Percentiles rank a stretch among this genome's conserved stretches.
Evolutionary conservation across 2,888 invertebrate species (phyloP).

Genomic region (Torymus auratus): DNA sequence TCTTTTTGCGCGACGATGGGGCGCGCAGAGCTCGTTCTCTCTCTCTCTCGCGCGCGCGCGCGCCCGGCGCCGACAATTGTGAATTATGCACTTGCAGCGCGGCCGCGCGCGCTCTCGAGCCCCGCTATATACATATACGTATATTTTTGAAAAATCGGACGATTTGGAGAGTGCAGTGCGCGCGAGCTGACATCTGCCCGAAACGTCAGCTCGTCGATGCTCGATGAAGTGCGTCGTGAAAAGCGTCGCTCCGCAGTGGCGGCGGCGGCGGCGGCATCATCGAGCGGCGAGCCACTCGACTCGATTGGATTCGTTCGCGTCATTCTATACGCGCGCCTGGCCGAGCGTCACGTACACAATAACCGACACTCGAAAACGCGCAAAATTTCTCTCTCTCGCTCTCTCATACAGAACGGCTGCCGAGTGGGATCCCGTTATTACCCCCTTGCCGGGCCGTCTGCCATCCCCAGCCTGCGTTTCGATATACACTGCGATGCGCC

Average conservation of each 20-base stretch:
- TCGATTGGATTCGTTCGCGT: slow-evolving; percentile 58
- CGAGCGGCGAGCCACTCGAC: slow-evolving; percentile 50
- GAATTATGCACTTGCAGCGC: slow-evolving; percentile 39
- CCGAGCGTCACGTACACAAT: slow-evolving; percentile 51
- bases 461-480: slow-evolving; percentile 20
- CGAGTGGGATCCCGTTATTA: slow-evolving; percentile 10
- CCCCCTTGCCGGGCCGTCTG: not conserved
- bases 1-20: slow-evolving; percentile 38
- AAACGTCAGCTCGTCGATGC: slow-evolving; percentile 33
- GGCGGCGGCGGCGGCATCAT: slow-evolving; percentile 36
- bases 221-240: slow-evolving; percentile 51
- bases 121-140: not conserved
- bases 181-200: slow-evolving; percentile 29
- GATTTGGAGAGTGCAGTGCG: slow-evolving; percentile 15
- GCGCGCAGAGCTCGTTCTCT: not conserved
- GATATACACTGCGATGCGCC: not conserved
- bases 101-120: not conserved
- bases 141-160: slow-evolving; percentile 41
- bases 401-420: slow-evolving; percentile 5
- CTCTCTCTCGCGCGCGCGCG: not conserved
- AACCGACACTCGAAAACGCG: slow-evolving; percentile 35
- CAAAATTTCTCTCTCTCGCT: slow-evolving; percentile 40
- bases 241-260: slow-evolving; percentile 45
- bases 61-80: slow-evolving; percentile 21
- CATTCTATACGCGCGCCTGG: slow-evolving; percentile 25